Percentiles rank a stretch among this genome's conserved stretches.
These are phyloP conservation scores for Poliocrania exsul DNA, from an alignment of 2,797 vertebrate species.

Conservation along the genomic window DNA sequence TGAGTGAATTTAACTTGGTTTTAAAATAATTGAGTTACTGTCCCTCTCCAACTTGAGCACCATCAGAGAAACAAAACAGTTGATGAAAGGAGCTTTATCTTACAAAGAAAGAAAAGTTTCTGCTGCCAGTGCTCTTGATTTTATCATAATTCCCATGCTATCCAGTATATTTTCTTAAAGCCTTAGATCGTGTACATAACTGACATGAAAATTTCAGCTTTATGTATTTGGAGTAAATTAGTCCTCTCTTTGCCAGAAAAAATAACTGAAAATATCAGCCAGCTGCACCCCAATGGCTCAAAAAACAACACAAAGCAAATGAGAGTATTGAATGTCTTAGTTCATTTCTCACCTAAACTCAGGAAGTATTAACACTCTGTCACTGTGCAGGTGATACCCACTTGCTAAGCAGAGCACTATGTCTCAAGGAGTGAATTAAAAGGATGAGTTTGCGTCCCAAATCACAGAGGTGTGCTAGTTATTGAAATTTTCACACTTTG, in stretches of 20 bases:
- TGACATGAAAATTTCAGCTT: neutral
- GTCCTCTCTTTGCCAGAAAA: neutral
- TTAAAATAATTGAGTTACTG: neutral
- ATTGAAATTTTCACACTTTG: conserved; percentile 35
- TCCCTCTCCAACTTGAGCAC: neutral
- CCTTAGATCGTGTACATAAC: neutral
- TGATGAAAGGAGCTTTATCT: neutral
- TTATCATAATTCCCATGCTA: neutral
- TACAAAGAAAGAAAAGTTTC: neutral
- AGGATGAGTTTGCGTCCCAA: neutral
- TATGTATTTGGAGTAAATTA: neutral
- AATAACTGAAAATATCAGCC: neutral
- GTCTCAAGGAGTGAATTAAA: conserved; percentile 37
- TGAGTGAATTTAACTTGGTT: neutral
- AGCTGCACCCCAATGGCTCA: neutral
- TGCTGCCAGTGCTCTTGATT: neutral
- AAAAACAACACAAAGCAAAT: neutral
- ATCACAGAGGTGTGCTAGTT: conserved; percentile 30
- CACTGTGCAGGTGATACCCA: neutral
- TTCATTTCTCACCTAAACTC: conserved; percentile 21
- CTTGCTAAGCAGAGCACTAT: neutral
- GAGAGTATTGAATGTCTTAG: neutral
- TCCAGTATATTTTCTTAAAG: neutral
- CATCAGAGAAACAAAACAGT: neutral
- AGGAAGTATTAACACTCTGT: neutral